These are phyloP conservation scores for Acanthacorydalis orientalis DNA, from an alignment of 2,888 invertebrate species.

Conservation along the genomic window DNA sequence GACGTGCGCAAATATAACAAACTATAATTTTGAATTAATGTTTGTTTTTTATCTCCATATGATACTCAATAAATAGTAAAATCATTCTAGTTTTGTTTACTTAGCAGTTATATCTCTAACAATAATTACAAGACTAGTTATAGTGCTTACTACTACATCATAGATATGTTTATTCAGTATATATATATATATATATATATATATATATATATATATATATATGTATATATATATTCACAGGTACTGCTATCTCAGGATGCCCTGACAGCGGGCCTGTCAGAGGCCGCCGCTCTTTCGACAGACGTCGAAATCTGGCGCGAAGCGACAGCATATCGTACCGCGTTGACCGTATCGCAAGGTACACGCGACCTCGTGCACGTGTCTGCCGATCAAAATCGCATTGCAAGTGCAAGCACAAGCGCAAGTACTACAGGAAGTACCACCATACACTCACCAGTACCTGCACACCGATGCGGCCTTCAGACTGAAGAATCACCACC, in stretches of 20 bases:
- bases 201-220: no score
- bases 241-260: constrained; percentile 61
- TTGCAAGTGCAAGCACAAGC: constrained; percentile 16
- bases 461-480: not conserved
- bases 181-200: no score
- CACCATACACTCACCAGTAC: not conserved
- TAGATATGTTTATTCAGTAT: no score
- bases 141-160: no score
- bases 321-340: constrained; percentile 48
- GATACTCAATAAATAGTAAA: no score
- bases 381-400: constrained; percentile 15
- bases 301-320: constrained; percentile 77
- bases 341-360: constrained; percentile 29
- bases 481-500: not conserved
- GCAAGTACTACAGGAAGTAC: not conserved
- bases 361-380: constrained; percentile 20
- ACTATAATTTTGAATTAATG: no score
- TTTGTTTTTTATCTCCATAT: no score
- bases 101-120: no score
- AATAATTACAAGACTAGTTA: no score
- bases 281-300: constrained; percentile 48
- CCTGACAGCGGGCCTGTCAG: constrained; percentile 46
- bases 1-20: no score
- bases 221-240: not conserved
- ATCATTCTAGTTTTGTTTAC: no score